Percentiles rank a stretch among this genome's conserved stretches.
These are phyloP conservation scores for Forbesichthys papilliferus DNA, from an alignment of 2,113 vertebrate species.

Conservation along the genomic window DNA sequence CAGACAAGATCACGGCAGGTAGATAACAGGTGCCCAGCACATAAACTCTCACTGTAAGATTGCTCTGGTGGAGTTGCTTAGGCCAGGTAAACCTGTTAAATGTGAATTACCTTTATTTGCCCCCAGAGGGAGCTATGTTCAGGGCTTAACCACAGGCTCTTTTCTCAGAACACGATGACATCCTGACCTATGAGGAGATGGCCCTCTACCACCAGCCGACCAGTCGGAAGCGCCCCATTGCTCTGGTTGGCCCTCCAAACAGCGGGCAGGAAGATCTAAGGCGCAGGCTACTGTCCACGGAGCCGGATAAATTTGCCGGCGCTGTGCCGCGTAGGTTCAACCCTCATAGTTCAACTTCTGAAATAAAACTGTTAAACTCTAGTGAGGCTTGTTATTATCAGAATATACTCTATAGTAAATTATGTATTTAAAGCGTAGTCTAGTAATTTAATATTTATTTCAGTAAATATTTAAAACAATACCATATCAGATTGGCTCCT, in stretches of 20 bases:
- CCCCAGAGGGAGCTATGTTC: no score
- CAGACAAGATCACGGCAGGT: conserved; percentile 50
- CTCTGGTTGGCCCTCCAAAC: conserved; percentile 89
- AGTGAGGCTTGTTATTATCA: no score
- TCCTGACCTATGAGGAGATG: conserved; percentile 97
- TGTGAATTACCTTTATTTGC: no score
- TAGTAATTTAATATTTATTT: no score
- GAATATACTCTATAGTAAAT: no score
- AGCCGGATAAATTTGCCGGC: conserved; percentile 86
- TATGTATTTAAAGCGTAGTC: no score
- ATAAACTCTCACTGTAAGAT: background rate
- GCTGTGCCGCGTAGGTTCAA: conserved; percentile 88
- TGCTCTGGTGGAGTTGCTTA: background rate
- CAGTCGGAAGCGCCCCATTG: conserved; percentile 89
- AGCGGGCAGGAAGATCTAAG: conserved; percentile 91
- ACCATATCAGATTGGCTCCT: no score
- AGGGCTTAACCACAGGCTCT: conserved; percentile 6
- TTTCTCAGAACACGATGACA: conserved; percentile 86
- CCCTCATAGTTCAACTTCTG: background rate
- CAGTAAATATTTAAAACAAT: no score
- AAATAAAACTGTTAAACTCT: no score
- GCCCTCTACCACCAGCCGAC: conserved; percentile 94
- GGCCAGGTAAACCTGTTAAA: background rate
- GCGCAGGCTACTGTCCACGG: conserved; percentile 84
- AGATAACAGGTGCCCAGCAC: conserved; percentile 41